Conservation (phyloP, 2,888 invertebrate species). For the Phytoseiulus persimilis region DNA sequence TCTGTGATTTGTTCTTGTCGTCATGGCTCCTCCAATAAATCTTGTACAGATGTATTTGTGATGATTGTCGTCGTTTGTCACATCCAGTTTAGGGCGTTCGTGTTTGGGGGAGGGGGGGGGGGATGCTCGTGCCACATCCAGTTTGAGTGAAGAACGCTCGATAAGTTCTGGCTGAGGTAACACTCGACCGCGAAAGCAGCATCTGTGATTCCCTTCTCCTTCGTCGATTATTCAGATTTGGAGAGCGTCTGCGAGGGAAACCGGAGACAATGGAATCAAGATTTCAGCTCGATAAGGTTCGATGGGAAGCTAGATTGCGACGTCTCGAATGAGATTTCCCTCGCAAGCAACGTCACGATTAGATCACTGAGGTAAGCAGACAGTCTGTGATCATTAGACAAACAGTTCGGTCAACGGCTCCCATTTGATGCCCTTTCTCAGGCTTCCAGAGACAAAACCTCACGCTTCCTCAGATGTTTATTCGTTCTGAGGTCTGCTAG, state of each 20-base stretch:
- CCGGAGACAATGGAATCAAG: not conserved
- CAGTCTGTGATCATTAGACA: not conserved
- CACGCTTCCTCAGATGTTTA: not conserved
- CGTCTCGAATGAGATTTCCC: not conserved
- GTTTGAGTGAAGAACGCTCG: too few relatives aligned
- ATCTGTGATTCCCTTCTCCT: too few relatives aligned
- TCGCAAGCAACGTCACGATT: not conserved
- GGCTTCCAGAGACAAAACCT: not conserved
- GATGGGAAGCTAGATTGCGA: not conserved
- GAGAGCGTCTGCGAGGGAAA: not conserved
- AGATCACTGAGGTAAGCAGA: not conserved
- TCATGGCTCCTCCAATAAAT: not conserved
- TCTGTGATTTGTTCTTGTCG: not conserved
- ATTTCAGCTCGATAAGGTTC: not conserved
- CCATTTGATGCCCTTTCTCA: not conserved
- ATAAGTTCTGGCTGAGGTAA: too few relatives aligned
- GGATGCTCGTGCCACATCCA: too few relatives aligned
- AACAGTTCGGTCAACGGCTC: not conserved
- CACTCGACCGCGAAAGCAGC: too few relatives aligned
- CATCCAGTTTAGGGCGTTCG: not conserved
- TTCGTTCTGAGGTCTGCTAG: not conserved
- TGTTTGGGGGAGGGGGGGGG: too few relatives aligned
- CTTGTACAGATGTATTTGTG: not conserved
- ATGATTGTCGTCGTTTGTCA: not conserved
- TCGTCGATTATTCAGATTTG: not conserved